A percentile compares a stretch with the other conserved stretches of the same genome.
Evolutionary conservation across 2,797 vertebrate genomes (phyloP).

Genomic region (Sebastiscus tertius): DNA sequence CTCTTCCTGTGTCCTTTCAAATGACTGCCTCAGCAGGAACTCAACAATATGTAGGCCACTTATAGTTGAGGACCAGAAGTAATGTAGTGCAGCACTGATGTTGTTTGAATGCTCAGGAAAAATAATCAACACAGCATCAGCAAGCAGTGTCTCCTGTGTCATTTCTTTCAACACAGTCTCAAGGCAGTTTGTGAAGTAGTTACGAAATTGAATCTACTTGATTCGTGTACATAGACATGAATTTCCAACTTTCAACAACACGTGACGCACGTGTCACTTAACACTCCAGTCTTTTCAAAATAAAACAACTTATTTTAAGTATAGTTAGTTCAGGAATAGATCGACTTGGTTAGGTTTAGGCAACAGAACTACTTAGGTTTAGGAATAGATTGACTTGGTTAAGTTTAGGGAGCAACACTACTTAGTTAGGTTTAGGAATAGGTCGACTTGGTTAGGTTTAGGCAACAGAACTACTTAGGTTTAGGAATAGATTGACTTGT

Average conservation of each 20-base stretch:
- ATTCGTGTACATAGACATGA: neutral
- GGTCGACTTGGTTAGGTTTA: no score
- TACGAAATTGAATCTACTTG: neutral
- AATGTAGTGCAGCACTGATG: slow-evolving; percentile 11
- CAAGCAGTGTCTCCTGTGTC: neutral
- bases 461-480: no score
- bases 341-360: no score
- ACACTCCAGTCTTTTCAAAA: neutral
- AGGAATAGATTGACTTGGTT: no score
- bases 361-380: no score
- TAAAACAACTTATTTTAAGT: neutral
- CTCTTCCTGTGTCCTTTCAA: slow-evolving; percentile 74
- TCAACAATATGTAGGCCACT: slow-evolving; percentile 66
- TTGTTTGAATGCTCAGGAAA: slow-evolving; percentile 26
- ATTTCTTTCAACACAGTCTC: slow-evolving; percentile 16
- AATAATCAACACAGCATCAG: slow-evolving; percentile 23
- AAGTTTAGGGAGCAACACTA: no score
- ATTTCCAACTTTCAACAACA: neutral
- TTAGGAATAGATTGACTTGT: no score
- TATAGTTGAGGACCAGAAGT: slow-evolving; percentile 21
- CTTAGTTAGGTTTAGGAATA: no score
- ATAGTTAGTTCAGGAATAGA: no score
- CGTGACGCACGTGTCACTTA: neutral
- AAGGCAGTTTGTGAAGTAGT: neutral
- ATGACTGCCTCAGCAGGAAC: slow-evolving; percentile 76